These are phyloP conservation scores for Conopomorpha cramerella DNA, from an alignment of 1,140 invertebrate species.

Conservation along the genomic window DNA sequence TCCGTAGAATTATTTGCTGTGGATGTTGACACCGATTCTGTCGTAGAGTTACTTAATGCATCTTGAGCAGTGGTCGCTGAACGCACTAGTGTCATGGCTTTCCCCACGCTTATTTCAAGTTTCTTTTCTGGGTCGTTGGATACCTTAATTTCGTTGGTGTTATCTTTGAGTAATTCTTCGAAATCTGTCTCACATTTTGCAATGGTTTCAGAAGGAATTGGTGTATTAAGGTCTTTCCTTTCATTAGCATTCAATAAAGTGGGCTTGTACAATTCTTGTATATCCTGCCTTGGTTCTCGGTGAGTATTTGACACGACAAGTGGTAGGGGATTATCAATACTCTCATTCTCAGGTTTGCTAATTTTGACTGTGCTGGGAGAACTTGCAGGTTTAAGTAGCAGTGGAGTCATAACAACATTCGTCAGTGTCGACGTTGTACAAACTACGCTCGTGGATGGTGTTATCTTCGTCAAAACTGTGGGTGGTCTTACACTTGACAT, in stretches of 20 bases:
- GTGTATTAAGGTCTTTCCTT: conserved; percentile 3
- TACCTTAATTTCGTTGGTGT: conserved; percentile 54
- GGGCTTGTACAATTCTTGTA: too few relatives aligned
- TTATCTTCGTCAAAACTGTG: conserved; percentile 31
- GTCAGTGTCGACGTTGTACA: conserved; percentile 26
- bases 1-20: neutral
- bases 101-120: conserved; percentile 43
- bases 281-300: neutral
- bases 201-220: conserved; percentile 9
- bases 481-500: conserved; percentile 31
- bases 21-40: neutral
- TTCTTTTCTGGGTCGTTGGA: conserved; percentile 41
- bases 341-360: neutral
- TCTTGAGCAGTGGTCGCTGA: neutral
- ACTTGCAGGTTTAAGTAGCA: conserved; percentile 30
- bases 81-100: conserved; percentile 23
- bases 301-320: conserved; percentile 2
- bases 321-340: neutral
- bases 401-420: conserved; percentile 38
- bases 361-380: conserved; percentile 19
- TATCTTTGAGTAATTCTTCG: conserved; percentile 56
- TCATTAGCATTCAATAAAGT: too few relatives aligned
- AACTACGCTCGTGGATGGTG: conserved; percentile 18
- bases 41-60: neutral
- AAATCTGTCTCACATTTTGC: conserved; percentile 56